A percentile compares a stretch with the other conserved stretches of the same genome.
These are phyloP conservation scores for Junonia oenone DNA, from an alignment of 2,888 invertebrate genomes.

Conservation along the genomic window DNA sequence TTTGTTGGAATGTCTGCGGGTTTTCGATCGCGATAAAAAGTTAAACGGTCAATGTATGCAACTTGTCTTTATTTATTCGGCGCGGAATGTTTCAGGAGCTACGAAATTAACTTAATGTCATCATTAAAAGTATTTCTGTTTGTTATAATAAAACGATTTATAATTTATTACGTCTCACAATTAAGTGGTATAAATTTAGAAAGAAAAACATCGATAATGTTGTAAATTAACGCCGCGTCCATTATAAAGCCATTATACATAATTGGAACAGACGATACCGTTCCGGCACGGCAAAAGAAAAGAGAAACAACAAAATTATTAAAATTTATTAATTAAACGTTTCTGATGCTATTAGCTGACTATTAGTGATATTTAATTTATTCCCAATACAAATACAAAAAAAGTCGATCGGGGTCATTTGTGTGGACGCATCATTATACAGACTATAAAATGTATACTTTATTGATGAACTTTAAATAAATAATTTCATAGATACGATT, in stretches of 20 bases:
- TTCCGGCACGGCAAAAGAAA: neutral
- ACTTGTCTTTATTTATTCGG: conserved; percentile 1
- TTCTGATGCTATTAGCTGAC: neutral
- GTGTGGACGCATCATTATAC: neutral
- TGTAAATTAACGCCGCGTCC: conserved; percentile 19
- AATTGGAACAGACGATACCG: conserved; percentile 27
- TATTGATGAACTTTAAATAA: neutral
- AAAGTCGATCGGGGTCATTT: neutral
- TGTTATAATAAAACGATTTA: neutral
- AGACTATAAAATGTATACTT: neutral
- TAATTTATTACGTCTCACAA: neutral
- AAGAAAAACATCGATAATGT: conserved; percentile 22
- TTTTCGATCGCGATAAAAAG: conserved; percentile 24
- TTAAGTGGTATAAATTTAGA: conserved; percentile 11
- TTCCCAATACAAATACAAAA: neutral
- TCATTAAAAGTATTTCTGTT: neutral
- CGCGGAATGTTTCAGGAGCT: neutral
- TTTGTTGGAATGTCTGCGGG: conserved; percentile 20
- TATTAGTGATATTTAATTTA: neutral
- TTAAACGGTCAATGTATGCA: conserved; percentile 9
- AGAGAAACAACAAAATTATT: conserved; percentile 1
- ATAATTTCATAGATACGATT: neutral
- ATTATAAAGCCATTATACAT: conserved; percentile 30
- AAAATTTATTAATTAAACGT: conserved; percentile 6
- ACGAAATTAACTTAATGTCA: neutral